phyloP scores from a whole-genome alignment of 1,140 invertebrate species.

The Geopemphigus sp. region DNA sequence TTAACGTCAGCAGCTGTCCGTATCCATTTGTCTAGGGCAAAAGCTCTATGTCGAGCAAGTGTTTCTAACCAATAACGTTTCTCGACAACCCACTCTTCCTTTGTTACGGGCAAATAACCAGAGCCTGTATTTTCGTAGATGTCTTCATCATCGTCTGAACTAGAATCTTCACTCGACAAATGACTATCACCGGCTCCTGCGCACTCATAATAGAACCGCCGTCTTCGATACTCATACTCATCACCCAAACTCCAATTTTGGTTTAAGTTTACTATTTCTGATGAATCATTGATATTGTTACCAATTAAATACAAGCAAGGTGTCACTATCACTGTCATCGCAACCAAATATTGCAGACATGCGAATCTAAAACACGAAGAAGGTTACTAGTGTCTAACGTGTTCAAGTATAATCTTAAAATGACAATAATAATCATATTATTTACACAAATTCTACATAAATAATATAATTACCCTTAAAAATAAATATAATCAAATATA shows the following conservation, averaged over 20 bases:
- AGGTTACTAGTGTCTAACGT: too few species aligned
- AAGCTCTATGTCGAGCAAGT: conserved; percentile 63
- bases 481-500: too few species aligned
- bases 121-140: neutral
- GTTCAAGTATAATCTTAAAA: too few species aligned
- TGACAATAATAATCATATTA: too few species aligned
- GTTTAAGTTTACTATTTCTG: neutral
- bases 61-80: neutral
- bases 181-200: neutral
- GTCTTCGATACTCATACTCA: conserved; percentile 24
- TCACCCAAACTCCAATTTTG: conserved; percentile 7
- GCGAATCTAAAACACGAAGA: conserved; percentile 64
- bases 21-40: conserved; percentile 89
- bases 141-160: neutral
- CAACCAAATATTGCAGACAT: conserved; percentile 82
- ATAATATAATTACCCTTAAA: too few species aligned
- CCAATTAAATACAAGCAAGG: neutral
- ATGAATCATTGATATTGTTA: neutral
- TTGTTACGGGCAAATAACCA: neutral
- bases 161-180: neutral
- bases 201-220: neutral
- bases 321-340: conserved; percentile 64
- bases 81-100: neutral
- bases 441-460: too few species aligned
- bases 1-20: conserved; percentile 87